Evolutionary conservation across 2,888 invertebrate genomes (phyloP).

Genomic region (Chymomyza fuscimana): DNA sequence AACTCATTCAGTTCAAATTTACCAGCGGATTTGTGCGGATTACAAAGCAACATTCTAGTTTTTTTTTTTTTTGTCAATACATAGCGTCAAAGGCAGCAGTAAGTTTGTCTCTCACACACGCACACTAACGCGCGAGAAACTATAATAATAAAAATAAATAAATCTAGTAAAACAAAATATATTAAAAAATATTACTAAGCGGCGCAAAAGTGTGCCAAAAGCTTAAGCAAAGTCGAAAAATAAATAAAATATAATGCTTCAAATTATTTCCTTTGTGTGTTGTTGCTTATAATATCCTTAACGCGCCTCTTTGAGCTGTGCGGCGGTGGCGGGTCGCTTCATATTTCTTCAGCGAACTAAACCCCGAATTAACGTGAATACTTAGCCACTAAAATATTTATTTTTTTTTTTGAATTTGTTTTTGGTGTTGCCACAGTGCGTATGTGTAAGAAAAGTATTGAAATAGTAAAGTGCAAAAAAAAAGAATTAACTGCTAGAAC

Average conservation of each 20-base stretch:
- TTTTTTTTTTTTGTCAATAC: constrained; percentile 2
- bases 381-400: background rate
- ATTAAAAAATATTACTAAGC: constrained; percentile 31
- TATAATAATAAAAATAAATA: background rate
- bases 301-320: constrained; percentile 10
- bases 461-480: background rate
- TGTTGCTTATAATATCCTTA: background rate
- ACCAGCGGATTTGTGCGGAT: constrained; percentile 75
- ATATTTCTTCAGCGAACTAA: background rate
- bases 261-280: background rate
- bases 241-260: background rate
- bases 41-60: constrained; percentile 40
- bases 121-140: background rate
- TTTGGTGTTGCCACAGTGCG: constrained; percentile 53
- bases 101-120: too few relatives aligned
- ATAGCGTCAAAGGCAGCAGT: background rate
- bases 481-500: background rate
- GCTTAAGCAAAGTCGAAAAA: background rate
- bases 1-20: constrained; percentile 74
- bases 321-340: too few relatives aligned
- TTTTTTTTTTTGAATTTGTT: constrained; percentile 44
- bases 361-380: background rate
- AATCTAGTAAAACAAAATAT: background rate
- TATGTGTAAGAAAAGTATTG: constrained; percentile 49
- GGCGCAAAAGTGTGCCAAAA: constrained; percentile 16